Conservation (phyloP, 2,113 vertebrate genomes). For the Rhizomys pruinosus region DNA sequence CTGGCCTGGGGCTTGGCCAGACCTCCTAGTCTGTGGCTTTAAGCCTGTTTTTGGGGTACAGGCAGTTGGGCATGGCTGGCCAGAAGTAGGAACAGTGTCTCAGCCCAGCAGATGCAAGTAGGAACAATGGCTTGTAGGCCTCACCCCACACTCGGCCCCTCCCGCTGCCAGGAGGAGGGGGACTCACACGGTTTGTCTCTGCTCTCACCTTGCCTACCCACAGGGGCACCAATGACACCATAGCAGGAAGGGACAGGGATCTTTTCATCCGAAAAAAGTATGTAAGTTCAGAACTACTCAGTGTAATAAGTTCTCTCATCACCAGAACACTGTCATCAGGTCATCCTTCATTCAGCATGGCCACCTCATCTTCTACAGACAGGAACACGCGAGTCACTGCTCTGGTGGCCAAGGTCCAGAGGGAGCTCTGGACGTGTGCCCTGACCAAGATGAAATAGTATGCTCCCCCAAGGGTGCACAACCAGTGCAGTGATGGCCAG, state of each 20-base stretch:
- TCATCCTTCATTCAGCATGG: slow-evolving; percentile 53
- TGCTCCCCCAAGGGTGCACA: background rate
- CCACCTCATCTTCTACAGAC: slow-evolving; percentile 76
- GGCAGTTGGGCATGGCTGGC: background rate
- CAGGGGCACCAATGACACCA: background rate
- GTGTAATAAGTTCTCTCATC: too few species aligned
- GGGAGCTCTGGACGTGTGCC: background rate
- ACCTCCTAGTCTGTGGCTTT: background rate
- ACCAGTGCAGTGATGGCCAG: background rate
- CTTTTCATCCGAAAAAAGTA: slow-evolving; percentile 66
- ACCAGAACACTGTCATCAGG: too few species aligned
- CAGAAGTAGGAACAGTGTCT: background rate
- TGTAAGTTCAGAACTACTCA: too few species aligned
- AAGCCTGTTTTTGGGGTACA: background rate
- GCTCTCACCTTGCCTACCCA: slow-evolving; percentile 69
- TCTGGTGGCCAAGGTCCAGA: background rate
- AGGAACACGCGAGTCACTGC: slow-evolving; percentile 34
- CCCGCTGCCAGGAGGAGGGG: background rate
- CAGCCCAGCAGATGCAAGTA: background rate
- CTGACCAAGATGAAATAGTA: background rate
- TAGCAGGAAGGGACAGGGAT: slow-evolving; percentile 63
- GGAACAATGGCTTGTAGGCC: background rate
- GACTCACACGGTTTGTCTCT: background rate
- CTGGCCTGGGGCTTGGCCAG: background rate
- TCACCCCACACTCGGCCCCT: background rate